These are phyloP conservation scores for Periophthalmus magnuspinnatus DNA, from an alignment of 2,797 vertebrate genomes.

Conservation along the genomic window DNA sequence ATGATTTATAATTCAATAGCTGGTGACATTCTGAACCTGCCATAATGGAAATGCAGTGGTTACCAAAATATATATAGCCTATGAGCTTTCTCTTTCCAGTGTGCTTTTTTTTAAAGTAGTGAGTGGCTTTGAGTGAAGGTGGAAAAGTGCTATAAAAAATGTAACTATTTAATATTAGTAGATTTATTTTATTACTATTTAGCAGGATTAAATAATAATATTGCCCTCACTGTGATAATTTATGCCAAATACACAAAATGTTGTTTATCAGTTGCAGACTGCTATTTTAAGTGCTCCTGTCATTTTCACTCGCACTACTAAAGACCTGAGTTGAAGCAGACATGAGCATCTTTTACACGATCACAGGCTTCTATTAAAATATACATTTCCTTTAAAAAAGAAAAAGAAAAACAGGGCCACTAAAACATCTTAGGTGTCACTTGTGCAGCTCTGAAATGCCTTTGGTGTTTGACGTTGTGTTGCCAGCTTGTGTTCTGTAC, in stretches of 20 bases:
- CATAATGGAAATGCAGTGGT: background rate
- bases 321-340: conserved; percentile 36
- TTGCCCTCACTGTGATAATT: background rate
- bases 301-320: conserved; percentile 23
- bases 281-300: conserved; percentile 18
- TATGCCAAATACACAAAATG: background rate
- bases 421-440: conserved; percentile 62
- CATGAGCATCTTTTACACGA: conserved; percentile 36
- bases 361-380: conserved; percentile 56
- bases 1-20: background rate
- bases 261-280: conserved; percentile 8
- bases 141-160: too few relatives aligned
- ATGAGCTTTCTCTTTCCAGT: background rate
- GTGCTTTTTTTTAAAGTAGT: background rate
- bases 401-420: conserved; percentile 41
- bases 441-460: conserved; percentile 57
- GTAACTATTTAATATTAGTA: background rate
- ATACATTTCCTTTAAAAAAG: conserved; percentile 37
- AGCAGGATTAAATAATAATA: background rate
- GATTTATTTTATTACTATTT: background rate
- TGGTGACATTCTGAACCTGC: background rate
- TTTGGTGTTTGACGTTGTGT: conserved; percentile 53
- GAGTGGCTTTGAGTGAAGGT: background rate
- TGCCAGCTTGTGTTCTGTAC: conserved; percentile 63
- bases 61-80: background rate